Evolutionary conservation across 2,888 invertebrate species (phyloP), one percentile per base, ranked within the genome.

Genomic region (Eristalis arbustorum): DNA sequence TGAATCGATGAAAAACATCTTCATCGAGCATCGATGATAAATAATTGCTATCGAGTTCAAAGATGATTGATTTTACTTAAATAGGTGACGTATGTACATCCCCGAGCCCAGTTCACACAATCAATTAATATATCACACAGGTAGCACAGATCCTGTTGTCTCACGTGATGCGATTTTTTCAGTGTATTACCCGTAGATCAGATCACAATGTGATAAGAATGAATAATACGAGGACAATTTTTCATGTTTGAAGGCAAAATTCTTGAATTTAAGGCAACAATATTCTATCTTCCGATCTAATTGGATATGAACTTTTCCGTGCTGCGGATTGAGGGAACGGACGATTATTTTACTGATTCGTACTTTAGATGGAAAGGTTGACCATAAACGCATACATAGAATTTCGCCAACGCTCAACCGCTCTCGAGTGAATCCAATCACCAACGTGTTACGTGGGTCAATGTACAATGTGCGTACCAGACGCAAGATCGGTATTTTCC

Each of bases 161-260:
- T 62, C 28, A 56, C 31, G 49, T 56, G 0, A 8, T 37, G 40
- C 34, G 14, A 14, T 0, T 14, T 3, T n/a, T 5, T 31, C 42
- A 3, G 3, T 76, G 14, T 40, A 40, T 59, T 37, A 31, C n/a
- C 57, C 22, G n/a, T 71, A 6, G 22, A 25, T 42, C 10, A 64
- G 73, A 81, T 80, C 73, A 22, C 57, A n/a, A 5, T 59, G n/a
- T 25, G 80, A 81, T 81, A 85, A 68, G 69, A 77, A 64, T 77
- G 80, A 85, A 57, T 84, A 59, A 75, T 76, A 66, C 18, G 49
- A 18, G 49, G 49, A 49, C 18, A 49, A 49, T 49, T 49, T 49
- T 49, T 49, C 18, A 49, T 2, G 6, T 8, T 49, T 18, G n/a
- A n/a, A n/a, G n/a, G n/a, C n/a, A n/a, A n/a, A 18, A 10, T 18